Evolutionary conservation across 2,888 invertebrate genomes (phyloP).

Genomic region (Dyspetes luteomarginatus): DNA sequence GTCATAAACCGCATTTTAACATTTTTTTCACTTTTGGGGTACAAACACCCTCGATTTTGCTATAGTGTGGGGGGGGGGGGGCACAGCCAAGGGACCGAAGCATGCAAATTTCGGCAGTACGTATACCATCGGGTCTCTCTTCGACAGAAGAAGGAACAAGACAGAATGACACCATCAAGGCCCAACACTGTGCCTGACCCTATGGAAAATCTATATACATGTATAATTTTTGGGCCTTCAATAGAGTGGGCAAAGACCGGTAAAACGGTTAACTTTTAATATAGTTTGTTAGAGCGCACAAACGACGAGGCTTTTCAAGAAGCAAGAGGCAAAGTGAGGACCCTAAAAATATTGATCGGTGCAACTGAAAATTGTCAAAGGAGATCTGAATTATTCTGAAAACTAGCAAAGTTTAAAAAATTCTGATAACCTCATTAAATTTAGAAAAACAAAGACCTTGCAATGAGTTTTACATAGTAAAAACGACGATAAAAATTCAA

Average conservation of each 20-base stretch:
- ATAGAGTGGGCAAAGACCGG: constrained; percentile 67
- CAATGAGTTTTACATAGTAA: too few relatives aligned
- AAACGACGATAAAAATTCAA: too few relatives aligned
- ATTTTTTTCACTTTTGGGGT: constrained; percentile 69
- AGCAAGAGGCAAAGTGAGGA: too few relatives aligned
- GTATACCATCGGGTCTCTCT: constrained; percentile 20
- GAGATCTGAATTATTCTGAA: too few relatives aligned
- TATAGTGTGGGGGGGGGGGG: constrained; percentile 20
- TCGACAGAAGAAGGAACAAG: constrained; percentile 14
- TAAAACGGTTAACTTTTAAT: constrained; percentile 74
- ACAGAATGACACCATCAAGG: constrained; percentile 6
- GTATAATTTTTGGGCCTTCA: constrained; percentile 72
- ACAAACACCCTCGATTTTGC: constrained; percentile 7
- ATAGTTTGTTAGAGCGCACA: too few relatives aligned
- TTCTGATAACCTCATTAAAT: too few relatives aligned
- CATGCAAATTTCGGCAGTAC: constrained; percentile 73
- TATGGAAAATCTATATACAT: constrained; percentile 70
- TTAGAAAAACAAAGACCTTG: too few relatives aligned
- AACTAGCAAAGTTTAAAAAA: too few relatives aligned
- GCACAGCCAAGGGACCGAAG: constrained; percentile 54
- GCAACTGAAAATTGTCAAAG: too few relatives aligned
- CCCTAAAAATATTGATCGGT: constrained; percentile 43
- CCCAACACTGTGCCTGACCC: constrained; percentile 44
- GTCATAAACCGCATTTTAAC: constrained; percentile 78
- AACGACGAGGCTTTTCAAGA: too few relatives aligned